These are phyloP conservation scores for Drosophila demipolita DNA, from an alignment of 2,888 invertebrate species.

Conservation along the genomic window DNA sequence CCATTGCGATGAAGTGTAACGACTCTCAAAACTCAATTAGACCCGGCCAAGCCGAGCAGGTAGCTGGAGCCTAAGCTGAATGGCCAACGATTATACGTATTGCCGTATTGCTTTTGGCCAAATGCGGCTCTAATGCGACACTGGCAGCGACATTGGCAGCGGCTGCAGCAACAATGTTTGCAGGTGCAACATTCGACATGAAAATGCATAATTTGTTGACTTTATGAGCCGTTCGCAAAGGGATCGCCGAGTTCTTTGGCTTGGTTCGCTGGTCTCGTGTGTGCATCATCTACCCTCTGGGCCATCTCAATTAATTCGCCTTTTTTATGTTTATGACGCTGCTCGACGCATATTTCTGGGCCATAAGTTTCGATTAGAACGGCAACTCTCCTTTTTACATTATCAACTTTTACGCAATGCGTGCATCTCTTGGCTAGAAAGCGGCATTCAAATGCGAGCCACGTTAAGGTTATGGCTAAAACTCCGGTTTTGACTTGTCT, in stretches of 20 bases:
- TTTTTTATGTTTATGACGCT: conserved; percentile 72
- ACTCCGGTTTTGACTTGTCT: conserved; percentile 15
- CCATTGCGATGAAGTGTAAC: conserved; percentile 78
- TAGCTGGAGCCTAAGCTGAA: conserved; percentile 31
- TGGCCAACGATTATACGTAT: conserved; percentile 29
- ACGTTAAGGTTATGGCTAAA: conserved; percentile 37
- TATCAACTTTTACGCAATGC: conserved; percentile 73
- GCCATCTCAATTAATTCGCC: conserved; percentile 74
- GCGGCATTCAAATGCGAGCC: conserved; percentile 14
- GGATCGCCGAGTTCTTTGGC: conserved; percentile 8
- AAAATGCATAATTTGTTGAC: conserved; percentile 71
- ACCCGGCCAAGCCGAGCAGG: conserved; percentile 39
- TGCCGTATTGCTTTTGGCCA: conserved; percentile 50
- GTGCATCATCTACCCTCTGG: neutral
- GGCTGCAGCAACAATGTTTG: conserved; percentile 20
- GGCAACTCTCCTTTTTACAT: conserved; percentile 42
- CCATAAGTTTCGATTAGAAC: conserved; percentile 71
- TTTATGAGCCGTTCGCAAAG: conserved; percentile 59
- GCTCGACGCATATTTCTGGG: conserved; percentile 64
- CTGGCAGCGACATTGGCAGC: neutral
- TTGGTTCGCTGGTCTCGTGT: neutral
- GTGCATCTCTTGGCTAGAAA: conserved; percentile 69
- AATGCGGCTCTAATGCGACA: conserved; percentile 65
- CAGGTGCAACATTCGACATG: conserved; percentile 66
- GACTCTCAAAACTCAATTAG: conserved; percentile 77